phyloP scores from a whole-genome alignment of 2,888 invertebrate genomes.

The Homarus gammarus region DNA sequence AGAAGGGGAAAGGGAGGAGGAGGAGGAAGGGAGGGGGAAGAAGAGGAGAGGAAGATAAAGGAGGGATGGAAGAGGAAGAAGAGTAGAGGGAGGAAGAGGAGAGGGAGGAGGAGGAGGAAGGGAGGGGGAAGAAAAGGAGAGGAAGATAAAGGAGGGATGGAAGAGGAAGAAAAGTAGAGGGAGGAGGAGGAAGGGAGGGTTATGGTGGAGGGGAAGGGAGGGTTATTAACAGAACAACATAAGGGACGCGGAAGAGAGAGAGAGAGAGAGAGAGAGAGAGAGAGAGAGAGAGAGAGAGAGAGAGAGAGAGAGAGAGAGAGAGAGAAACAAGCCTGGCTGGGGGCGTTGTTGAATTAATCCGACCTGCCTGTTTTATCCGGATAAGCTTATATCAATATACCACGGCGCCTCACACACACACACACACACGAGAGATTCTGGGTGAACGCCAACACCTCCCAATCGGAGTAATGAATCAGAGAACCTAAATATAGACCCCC shows the following conservation, averaged over 20 bases:
- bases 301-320: background rate
- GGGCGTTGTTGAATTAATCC: too few relatives aligned
- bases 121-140: background rate
- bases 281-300: background rate
- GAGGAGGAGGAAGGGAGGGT: background rate
- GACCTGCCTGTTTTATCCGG: too few relatives aligned
- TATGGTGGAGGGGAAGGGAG: background rate
- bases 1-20: background rate
- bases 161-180: background rate
- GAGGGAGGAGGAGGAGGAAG: background rate
- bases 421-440: too few relatives aligned
- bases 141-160: background rate
- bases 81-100: background rate
- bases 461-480: too few relatives aligned
- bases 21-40: background rate
- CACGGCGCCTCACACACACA: too few relatives aligned
- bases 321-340: background rate
- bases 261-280: constrained; percentile 4
- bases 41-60: background rate
- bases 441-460: too few relatives aligned
- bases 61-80: background rate
- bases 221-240: background rate
- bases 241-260: background rate
- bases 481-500: too few relatives aligned
- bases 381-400: too few relatives aligned